phyloP scores from a whole-genome alignment of 2,113 vertebrate genomes.

The Neotragus pygmaeus region DNA sequence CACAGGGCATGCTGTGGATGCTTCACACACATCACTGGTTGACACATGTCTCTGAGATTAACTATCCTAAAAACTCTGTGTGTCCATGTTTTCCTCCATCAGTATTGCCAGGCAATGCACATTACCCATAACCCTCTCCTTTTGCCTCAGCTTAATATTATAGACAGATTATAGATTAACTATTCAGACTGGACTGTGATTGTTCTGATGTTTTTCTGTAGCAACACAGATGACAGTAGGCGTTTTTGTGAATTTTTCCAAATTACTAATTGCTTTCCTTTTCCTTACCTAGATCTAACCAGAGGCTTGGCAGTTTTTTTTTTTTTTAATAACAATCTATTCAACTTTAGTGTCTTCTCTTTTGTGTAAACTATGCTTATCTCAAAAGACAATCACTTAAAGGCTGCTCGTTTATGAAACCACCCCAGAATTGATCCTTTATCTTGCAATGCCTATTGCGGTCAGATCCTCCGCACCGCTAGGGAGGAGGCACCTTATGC shows the following conservation, averaged over 20 bases:
- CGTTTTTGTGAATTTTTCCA: not conserved
- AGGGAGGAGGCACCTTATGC: not conserved
- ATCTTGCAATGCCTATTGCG: not conserved
- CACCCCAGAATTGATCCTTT: not conserved
- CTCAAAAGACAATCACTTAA: not conserved
- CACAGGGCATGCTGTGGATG: not conserved
- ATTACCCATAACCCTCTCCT: not conserved
- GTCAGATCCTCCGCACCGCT: fast-evolving
- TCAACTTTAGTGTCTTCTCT: not conserved
- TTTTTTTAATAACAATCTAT: not conserved
- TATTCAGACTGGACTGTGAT: not conserved
- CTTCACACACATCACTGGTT: not conserved
- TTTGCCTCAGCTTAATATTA: not conserved
- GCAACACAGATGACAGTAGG: not conserved
- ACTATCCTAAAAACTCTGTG: not conserved
- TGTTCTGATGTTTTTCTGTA: not conserved
- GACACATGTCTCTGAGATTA: not conserved
- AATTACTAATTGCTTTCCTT: not conserved
- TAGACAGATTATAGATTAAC: not conserved
- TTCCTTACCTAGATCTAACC: not conserved
- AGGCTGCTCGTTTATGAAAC: not conserved
- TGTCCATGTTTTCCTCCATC: not conserved
- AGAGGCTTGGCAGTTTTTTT: not conserved
- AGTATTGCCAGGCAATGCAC: not conserved
- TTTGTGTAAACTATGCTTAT: not conserved